Evolutionary conservation across 2,888 invertebrate genomes (phyloP).

Genomic region (Eristalinus aeneus): DNA sequence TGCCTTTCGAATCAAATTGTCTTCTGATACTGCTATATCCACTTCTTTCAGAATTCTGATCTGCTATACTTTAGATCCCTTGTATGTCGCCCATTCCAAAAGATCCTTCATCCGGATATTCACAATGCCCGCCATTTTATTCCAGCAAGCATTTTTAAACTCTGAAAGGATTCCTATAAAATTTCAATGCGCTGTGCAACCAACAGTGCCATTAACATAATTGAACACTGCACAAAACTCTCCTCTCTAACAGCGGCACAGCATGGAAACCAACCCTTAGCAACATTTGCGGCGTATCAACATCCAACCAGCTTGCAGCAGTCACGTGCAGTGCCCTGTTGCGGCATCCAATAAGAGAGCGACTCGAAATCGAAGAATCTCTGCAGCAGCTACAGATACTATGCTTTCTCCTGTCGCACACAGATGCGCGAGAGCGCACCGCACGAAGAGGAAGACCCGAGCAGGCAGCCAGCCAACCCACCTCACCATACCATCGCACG

Average conservation of each 20-base stretch:
- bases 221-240: neutral
- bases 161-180: too few relatives aligned
- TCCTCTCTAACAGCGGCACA: neutral
- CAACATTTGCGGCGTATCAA: neutral
- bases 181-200: too few relatives aligned
- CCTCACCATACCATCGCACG: constrained; percentile 37
- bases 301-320: neutral
- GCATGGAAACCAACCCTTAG: neutral
- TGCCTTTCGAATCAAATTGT: too few relatives aligned
- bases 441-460: neutral
- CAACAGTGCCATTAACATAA: neutral
- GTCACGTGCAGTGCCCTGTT: neutral
- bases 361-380: neutral
- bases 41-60: too few relatives aligned
- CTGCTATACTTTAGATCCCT: too few relatives aligned
- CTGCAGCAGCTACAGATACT: neutral
- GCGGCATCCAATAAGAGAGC: neutral
- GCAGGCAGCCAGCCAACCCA: neutral
- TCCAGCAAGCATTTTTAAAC: too few relatives aligned
- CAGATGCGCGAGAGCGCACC: constrained; percentile 54
- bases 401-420: constrained; percentile 1
- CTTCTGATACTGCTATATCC: too few relatives aligned
- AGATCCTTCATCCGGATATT: too few relatives aligned
- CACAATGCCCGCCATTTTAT: too few relatives aligned
- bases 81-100: too few relatives aligned